phyloP scores from a whole-genome alignment of 2,888 invertebrate genomes.

The Lathronympha strigana region DNA sequence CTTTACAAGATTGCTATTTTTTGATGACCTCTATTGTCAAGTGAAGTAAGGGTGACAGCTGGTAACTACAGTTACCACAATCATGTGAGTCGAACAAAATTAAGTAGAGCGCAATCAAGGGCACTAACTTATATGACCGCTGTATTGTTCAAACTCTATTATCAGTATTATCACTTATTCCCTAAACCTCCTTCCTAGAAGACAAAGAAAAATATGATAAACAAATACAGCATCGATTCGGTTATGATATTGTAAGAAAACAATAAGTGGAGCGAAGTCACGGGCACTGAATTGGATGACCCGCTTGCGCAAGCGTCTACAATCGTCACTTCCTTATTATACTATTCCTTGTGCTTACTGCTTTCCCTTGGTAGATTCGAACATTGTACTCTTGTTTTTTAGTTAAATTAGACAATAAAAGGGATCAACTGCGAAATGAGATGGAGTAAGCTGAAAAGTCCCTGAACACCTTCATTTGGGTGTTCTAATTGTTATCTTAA shows the following conservation, averaged over 20 bases:
- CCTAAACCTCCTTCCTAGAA: not conserved
- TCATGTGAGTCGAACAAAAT: too few relatives aligned
- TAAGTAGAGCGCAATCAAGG: too few relatives aligned
- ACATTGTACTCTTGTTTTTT: conserved; percentile 7
- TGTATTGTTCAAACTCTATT: too few relatives aligned
- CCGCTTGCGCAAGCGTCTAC: conserved; percentile 47
- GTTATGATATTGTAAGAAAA: conserved; percentile 25
- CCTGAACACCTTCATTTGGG: too few relatives aligned
- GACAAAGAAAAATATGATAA: not conserved
- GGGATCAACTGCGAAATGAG: not conserved
- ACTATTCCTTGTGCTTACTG: conserved; percentile 43
- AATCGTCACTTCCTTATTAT: conserved; percentile 54
- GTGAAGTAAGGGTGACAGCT: too few relatives aligned
- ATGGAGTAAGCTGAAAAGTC: too few relatives aligned
- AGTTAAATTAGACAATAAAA: not conserved
- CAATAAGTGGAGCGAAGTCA: conserved; percentile 30
- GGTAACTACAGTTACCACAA: too few relatives aligned
- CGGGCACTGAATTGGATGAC: conserved; percentile 38
- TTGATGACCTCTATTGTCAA: too few relatives aligned
- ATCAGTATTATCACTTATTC: too few relatives aligned
- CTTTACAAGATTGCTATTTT: too few relatives aligned
- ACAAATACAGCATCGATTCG: not conserved
- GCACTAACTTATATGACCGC: too few relatives aligned
- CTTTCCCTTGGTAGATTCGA: conserved; percentile 46
- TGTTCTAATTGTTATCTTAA: too few relatives aligned